phyloP scores from a whole-genome alignment of 1,140 invertebrate genomes.

The Heliconius hewitsoni region DNA sequence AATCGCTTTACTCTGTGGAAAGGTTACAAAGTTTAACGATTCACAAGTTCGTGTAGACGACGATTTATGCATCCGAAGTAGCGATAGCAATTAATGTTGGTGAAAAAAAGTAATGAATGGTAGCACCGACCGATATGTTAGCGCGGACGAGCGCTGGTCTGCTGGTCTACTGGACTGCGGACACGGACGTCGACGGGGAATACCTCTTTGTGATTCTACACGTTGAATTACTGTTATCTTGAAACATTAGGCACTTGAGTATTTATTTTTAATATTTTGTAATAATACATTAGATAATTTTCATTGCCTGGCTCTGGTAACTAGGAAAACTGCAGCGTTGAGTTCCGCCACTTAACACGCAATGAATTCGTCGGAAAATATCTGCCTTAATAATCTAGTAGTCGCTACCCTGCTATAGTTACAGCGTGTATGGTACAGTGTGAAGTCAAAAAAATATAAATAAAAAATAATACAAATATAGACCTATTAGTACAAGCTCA shows the following conservation, averaged over 20 bases:
- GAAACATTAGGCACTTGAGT: background rate
- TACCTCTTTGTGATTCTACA: background rate
- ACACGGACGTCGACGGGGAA: background rate
- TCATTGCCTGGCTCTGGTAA: background rate
- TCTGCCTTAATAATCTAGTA: accelerated
- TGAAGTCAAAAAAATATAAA: too few species aligned
- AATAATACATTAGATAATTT: too few species aligned
- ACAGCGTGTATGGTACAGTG: accelerated
- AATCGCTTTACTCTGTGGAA: constrained; percentile 12
- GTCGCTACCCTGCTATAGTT: too few species aligned
- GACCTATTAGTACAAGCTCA: too few species aligned
- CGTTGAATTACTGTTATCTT: background rate
- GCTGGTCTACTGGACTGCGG: background rate
- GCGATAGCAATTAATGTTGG: constrained; percentile 26
- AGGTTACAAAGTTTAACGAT: background rate
- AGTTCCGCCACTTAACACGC: too few species aligned
- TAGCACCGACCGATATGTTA: constrained; percentile 21
- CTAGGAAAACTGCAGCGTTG: too few species aligned
- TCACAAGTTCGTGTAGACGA: constrained; percentile 11
- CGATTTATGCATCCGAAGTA: constrained; percentile 25
- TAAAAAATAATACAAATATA: too few species aligned
- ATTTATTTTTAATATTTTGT: too few species aligned
- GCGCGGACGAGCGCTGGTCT: constrained; percentile 6
- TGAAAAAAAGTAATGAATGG: constrained; percentile 25
- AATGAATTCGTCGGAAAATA: too few species aligned